Conservation (phyloP, 1,140 invertebrate species). For the Eufriesea mexicana region DNA sequence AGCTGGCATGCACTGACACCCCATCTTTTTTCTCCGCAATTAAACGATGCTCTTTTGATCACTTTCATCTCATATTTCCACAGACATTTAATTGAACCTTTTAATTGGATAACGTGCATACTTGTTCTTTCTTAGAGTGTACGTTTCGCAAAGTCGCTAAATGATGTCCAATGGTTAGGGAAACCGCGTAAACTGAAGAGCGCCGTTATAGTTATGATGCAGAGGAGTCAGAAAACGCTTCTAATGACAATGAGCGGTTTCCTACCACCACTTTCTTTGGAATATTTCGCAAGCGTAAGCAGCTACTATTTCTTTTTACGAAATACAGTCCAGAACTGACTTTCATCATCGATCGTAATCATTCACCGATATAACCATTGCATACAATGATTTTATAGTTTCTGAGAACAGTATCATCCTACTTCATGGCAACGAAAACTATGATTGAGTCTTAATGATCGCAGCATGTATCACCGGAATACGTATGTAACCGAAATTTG, state of each 20-base stretch:
- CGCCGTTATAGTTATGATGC: constrained; percentile 37
- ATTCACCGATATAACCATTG: not conserved
- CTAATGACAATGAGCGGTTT: constrained; percentile 43
- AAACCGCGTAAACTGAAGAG: constrained; percentile 24
- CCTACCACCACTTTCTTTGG: constrained; percentile 48
- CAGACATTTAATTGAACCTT: not conserved
- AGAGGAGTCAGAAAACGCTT: constrained; percentile 36
- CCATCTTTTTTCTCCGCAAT: not conserved
- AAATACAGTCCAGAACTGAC: no score
- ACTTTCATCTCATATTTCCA: not conserved
- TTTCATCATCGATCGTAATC: no score
- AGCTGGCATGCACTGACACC: not conserved
- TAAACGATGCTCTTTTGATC: not conserved
- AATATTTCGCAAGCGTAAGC: constrained; percentile 59
- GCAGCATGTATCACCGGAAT: no score
- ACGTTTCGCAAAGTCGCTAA: constrained; percentile 20
- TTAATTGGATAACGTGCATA: not conserved
- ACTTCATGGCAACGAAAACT: no score
- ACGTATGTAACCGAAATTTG: no score
- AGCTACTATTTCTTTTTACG: not conserved
- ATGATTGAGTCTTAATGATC: no score
- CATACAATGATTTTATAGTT: not conserved
- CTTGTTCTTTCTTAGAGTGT: constrained; percentile 31
- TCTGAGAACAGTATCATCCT: no score
- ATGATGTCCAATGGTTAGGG: constrained; percentile 16